Percentiles rank a stretch among this genome's conserved stretches.
Conservation (phyloP, 2,113 vertebrate genomes). For the Phodopus roborovskii region DNA sequence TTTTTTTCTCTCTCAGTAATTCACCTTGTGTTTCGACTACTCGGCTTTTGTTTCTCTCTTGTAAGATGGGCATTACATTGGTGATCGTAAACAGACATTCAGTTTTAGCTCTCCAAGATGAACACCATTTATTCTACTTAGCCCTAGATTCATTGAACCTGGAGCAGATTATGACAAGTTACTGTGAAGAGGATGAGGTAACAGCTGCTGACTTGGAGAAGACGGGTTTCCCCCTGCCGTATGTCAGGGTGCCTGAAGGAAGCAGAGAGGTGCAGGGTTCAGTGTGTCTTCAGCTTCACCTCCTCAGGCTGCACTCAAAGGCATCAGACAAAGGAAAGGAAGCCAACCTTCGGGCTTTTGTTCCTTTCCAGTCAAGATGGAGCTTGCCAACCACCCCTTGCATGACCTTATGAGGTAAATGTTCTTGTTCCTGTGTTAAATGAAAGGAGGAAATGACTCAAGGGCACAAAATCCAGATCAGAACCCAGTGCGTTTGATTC, state of each 20-base stretch:
- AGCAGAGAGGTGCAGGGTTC: background rate
- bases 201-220: conserved; percentile 69
- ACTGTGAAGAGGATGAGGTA: conserved; percentile 42
- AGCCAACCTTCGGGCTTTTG: background rate
- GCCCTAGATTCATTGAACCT: conserved; percentile 40
- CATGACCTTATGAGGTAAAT: background rate
- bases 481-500: background rate
- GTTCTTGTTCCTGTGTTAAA: background rate
- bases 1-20: background rate
- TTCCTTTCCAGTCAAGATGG: background rate
- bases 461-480: background rate
- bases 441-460: background rate
- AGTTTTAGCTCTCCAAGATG: conserved; percentile 8
- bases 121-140: conserved; percentile 49
- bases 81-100: background rate
- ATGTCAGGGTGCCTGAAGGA: background rate
- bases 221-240: conserved; percentile 58
- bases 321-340: background rate
- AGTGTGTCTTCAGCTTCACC: background rate
- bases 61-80: background rate
- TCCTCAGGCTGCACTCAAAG: background rate
- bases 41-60: background rate
- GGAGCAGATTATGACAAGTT: conserved; percentile 51
- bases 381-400: background rate
- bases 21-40: background rate